These are phyloP conservation scores for Lepetodrilus schrolli DNA, from an alignment of 2,888 invertebrate species.

Conservation along the genomic window DNA sequence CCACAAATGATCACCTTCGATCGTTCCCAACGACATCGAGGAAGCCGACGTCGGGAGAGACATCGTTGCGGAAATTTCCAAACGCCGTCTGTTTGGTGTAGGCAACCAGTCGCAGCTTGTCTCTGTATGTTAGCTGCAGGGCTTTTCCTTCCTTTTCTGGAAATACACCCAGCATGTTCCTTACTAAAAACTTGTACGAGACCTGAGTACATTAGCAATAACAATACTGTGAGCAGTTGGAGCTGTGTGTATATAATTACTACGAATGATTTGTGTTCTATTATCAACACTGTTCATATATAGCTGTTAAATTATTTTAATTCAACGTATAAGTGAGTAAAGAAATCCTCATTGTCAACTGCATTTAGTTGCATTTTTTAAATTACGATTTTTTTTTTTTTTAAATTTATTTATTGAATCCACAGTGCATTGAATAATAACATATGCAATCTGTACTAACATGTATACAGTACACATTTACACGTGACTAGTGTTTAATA, in stretches of 20 bases:
- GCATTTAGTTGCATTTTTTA: too few species aligned
- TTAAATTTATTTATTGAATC: too few species aligned
- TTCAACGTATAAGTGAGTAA: too few species aligned
- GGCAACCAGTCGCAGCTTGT: conserved; percentile 91
- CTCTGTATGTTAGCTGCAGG: conserved; percentile 93
- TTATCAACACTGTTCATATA: too few species aligned
- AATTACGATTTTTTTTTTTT: too few species aligned
- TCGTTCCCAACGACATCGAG: conserved; percentile 96
- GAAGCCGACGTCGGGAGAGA: conserved; percentile 87
- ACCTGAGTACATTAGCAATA: background rate
- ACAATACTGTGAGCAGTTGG: background rate
- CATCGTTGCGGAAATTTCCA: conserved; percentile 81
- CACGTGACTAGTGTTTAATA: too few species aligned
- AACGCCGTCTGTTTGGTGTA: conserved; percentile 92
- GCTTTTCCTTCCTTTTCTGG: conserved; percentile 98
- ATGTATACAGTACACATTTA: too few species aligned
- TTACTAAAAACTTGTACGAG: background rate
- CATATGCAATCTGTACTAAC: too few species aligned
- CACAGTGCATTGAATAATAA: too few species aligned
- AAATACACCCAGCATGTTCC: conserved; percentile 69
- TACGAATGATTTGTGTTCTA: background rate
- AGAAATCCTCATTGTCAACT: too few species aligned
- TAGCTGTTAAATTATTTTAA: too few species aligned
- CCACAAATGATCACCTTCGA: conserved; percentile 79
- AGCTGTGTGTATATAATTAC: background rate